These are phyloP conservation scores for Hucho hucho DNA, from an alignment of 2,113 vertebrate species.

Conservation along the genomic window DNA sequence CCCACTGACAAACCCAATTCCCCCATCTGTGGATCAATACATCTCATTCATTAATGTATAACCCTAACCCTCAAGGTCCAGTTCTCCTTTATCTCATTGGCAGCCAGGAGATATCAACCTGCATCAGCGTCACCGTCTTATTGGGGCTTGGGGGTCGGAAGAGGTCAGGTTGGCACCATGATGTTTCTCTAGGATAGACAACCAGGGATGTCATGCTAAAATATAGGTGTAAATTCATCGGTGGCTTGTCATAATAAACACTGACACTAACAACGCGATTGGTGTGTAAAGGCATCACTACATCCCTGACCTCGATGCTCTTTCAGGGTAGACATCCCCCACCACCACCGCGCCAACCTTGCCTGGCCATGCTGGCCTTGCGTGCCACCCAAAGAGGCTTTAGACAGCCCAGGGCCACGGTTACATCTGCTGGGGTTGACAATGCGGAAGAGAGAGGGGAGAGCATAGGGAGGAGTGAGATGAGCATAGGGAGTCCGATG, in stretches of 20 bases:
- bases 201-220: neutral
- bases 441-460: neutral
- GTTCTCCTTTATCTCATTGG: neutral
- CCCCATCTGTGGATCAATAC: constrained; percentile 6
- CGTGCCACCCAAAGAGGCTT: neutral
- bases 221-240: too few relatives aligned
- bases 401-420: neutral
- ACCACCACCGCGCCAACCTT: neutral
- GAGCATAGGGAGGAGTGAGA: neutral
- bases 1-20: neutral
- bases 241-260: too few relatives aligned
- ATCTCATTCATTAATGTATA: neutral
- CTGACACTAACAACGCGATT: neutral
- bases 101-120: neutral
- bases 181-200: neutral
- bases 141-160: neutral
- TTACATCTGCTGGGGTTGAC: neutral
- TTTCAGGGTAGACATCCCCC: neutral
- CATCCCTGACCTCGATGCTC: neutral
- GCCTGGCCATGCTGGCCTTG: too few relatives aligned
- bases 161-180: neutral
- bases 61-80: neutral
- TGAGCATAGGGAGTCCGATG: neutral
- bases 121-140: neutral
- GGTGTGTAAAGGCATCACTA: neutral